Base-by-base conservation (phyloP, 1,140 invertebrate genomes). In the Zaprionus camerounensis region DNA sequence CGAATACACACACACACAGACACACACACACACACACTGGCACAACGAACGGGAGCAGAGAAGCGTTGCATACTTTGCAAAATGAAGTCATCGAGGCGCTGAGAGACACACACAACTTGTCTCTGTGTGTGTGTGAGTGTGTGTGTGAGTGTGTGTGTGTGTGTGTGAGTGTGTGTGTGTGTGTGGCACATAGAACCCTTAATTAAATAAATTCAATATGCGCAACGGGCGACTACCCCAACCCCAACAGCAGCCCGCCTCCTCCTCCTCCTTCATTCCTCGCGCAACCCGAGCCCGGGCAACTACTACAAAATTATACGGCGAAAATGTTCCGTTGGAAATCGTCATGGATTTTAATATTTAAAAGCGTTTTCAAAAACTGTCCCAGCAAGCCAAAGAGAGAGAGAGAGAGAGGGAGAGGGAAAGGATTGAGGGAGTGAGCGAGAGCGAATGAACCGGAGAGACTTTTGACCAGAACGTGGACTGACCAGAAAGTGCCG, bases 151-250 rank as follows among this genome's bases (percentile, higher is more conserved):
- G 57, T 79, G 62, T 69, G 38, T 73, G 57, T 79, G 76, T 86
- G 66, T 82, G 73, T 83, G 64, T n/a, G n/a, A n/a, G 38, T 73
- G 57, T 79, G 62, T 69, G 38, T 73, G 57, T 79, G 76, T 86
- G 66, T 82, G 73, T 83, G 64, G 44, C 74, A 69, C 74, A 84
- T 80, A 81, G 81, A 90, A 90, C 85, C 85, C 85, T 90, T 90
- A 90, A 90, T 90, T 90, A 90, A 90, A 90, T 90, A 90, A 90
- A 90, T 90, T 90, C 85, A 90, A 90, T 90, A 90, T 90, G 85
- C 85, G 85, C 85, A 90, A 90, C 85, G 85, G 81, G 78, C 85
- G 81, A 63, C 81, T 71, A 72, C 75, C 67, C 28, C 24, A 36
- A 41, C 17, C 24, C 51, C 46, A 66, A 11, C 22, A 13, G 44